These are phyloP conservation scores for Hipparchia semele DNA, from an alignment of 2,888 invertebrate genomes.

Conservation along the genomic window DNA sequence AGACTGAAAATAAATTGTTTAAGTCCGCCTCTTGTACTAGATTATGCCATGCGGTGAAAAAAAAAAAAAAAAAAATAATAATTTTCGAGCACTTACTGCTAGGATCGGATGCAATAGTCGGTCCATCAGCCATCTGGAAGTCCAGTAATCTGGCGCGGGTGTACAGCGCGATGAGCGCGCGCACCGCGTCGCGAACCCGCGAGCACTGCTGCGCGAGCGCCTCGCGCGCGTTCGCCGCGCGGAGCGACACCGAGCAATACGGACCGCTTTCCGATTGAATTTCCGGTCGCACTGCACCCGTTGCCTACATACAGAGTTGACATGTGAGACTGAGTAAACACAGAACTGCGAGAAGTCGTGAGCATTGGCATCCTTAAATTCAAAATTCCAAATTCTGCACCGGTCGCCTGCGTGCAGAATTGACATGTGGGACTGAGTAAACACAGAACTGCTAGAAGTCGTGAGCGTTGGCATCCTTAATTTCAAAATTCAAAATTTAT, in stretches of 20 bases:
- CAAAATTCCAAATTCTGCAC: constrained; percentile 35
- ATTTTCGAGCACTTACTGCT: constrained; percentile 54
- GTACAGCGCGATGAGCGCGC: constrained; percentile 93
- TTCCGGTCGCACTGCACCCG: constrained; percentile 78
- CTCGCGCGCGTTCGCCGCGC: constrained; percentile 83
- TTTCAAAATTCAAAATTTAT: too few relatives aligned
- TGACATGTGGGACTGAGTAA: too few relatives aligned
- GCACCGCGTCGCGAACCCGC: constrained; percentile 90
- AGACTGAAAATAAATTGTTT: too few relatives aligned
- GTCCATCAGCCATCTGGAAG: constrained; percentile 87
- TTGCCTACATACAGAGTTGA: constrained; percentile 45
- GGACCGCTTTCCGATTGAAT: constrained; percentile 87
- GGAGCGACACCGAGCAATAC: constrained; percentile 86
- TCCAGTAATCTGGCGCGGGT: constrained; percentile 92
- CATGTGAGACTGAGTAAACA: too few relatives aligned
- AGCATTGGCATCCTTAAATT: too few relatives aligned
- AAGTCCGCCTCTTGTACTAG: too few relatives aligned
- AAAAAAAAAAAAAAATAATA: background rate
- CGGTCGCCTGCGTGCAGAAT: constrained; percentile 48
- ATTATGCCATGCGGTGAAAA: too few relatives aligned
- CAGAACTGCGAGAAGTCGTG: too few relatives aligned
- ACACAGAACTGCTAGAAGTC: too few relatives aligned
- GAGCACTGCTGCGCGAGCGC: constrained; percentile 86
- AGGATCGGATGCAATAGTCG: constrained; percentile 78
- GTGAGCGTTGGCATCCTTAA: too few relatives aligned